Conservation (phyloP, 1,140 invertebrate species). For the Drosophila fuyamai region DNA sequence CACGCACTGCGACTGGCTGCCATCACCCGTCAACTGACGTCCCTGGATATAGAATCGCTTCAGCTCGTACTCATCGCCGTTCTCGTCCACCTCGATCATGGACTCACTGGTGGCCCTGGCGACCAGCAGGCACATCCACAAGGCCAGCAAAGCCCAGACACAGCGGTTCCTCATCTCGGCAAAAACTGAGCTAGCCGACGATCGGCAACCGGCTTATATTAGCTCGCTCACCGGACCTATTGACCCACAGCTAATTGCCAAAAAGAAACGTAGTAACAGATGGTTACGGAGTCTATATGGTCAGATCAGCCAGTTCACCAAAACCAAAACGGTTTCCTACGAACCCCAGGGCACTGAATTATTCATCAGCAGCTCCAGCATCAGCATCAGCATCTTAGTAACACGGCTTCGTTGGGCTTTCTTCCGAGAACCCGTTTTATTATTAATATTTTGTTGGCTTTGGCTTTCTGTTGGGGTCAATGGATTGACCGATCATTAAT, state of each 20-base stretch:
- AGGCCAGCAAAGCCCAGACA: conserved; percentile 28
- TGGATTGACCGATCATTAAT: conserved; percentile 46
- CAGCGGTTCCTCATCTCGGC: conserved; percentile 61
- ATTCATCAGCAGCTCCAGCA: conserved; percentile 54
- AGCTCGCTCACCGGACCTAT: conserved; percentile 62
- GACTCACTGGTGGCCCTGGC: conserved; percentile 44
- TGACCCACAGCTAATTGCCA: conserved; percentile 74
- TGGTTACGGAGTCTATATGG: neutral
- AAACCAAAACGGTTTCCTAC: conserved; percentile 38
- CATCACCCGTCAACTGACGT: conserved; percentile 63
- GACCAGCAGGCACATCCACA: conserved; percentile 50
- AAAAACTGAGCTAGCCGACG: conserved; percentile 52
- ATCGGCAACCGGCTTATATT: conserved; percentile 57
- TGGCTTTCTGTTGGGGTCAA: conserved; percentile 48
- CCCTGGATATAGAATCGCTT: conserved; percentile 78
- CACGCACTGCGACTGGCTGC: conserved; percentile 75
- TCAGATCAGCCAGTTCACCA: conserved; percentile 1
- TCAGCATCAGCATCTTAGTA: neutral
- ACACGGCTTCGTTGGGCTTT: conserved; percentile 18
- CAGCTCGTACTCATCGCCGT: conserved; percentile 77
- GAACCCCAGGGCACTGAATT: conserved; percentile 53
- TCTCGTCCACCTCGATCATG: conserved; percentile 75
- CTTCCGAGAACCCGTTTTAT: conserved; percentile 26
- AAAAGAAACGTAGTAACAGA: conserved; percentile 11
- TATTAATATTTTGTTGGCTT: neutral